Percentiles rank a stretch among this genome's conserved stretches.
Evolutionary conservation across 2,113 vertebrate species (phyloP).

Genomic region (Monarcha castaneiventris): DNA sequence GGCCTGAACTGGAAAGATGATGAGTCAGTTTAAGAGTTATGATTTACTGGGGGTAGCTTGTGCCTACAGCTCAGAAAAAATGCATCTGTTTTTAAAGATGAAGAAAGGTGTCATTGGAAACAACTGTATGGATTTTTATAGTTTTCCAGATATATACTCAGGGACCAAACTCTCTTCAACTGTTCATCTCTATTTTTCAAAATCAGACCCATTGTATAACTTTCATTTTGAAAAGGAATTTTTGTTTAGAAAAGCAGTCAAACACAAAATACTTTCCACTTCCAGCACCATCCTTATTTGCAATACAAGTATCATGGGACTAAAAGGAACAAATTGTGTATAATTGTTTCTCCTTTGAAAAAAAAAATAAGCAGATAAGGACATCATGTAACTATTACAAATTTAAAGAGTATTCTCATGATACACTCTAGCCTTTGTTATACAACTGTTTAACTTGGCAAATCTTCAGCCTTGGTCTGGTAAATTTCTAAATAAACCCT

Average conservation of each 20-base stretch:
- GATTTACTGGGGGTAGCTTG: neutral
- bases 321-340: neutral
- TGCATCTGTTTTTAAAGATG: neutral
- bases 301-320: neutral
- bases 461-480: neutral
- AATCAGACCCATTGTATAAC: neutral
- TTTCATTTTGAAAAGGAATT: neutral
- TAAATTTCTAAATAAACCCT: neutral
- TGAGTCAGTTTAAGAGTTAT: neutral
- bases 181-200: neutral
- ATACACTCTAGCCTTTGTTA: neutral
- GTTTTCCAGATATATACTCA: constrained; percentile 19
- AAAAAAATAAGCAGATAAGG: neutral
- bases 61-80: neutral
- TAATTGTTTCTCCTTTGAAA: neutral
- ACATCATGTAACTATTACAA: neutral
- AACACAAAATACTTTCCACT: neutral
- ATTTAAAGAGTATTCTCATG: neutral
- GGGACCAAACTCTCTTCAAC: constrained; percentile 18
- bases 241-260: neutral
- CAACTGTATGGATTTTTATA: neutral
- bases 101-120: neutral
- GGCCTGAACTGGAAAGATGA: neutral
- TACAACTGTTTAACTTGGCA: neutral
- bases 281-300: neutral